Conservation (phyloP, 2,797 vertebrate species). For the Craterocephalus amniculus region DNA sequence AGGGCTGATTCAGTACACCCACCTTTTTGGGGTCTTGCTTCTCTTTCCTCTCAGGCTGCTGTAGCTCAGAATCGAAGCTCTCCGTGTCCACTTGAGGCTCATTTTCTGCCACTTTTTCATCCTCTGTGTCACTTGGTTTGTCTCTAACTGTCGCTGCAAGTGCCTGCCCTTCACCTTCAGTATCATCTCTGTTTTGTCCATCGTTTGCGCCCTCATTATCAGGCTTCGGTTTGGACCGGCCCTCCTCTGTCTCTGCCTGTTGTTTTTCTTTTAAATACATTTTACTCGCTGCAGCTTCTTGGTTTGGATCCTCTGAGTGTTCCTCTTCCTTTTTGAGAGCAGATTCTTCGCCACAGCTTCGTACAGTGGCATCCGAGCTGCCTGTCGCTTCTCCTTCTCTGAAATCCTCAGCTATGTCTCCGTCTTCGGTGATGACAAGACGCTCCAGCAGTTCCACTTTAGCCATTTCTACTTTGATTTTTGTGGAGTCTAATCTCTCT, state of each 20-base stretch:
- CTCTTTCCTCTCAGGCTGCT: conserved; percentile 45
- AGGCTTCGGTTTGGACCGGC: conserved; percentile 5
- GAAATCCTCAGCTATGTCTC: conserved; percentile 47
- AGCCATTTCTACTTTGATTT: conserved; percentile 68
- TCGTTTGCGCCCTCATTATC: conserved; percentile 26
- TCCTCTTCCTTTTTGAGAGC: conserved; percentile 48
- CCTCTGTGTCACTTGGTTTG: conserved; percentile 17
- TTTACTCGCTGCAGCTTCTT: neutral
- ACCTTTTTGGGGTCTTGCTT: conserved; percentile 72
- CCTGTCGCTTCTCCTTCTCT: neutral
- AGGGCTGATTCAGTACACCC: conserved; percentile 14
- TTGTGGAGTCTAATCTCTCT: conserved; percentile 41
- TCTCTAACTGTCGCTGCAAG: conserved; percentile 16
- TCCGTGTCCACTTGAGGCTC: conserved; percentile 36
- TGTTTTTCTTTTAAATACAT: conserved; percentile 17
- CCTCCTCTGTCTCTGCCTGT: neutral
- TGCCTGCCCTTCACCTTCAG: conserved; percentile 12
- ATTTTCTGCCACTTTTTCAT: conserved; percentile 12
- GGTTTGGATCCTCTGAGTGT: conserved; percentile 8
- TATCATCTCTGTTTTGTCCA: conserved; percentile 34
- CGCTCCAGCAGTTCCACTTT: conserved; percentile 61
- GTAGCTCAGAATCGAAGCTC: conserved; percentile 42
- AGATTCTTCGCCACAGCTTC: conserved; percentile 9
- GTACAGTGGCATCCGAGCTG: neutral
- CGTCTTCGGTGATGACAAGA: conserved; percentile 78